Evolutionary conservation across 2,797 vertebrate genomes (phyloP).

Genomic region (Anolis apletophallus): DNA sequence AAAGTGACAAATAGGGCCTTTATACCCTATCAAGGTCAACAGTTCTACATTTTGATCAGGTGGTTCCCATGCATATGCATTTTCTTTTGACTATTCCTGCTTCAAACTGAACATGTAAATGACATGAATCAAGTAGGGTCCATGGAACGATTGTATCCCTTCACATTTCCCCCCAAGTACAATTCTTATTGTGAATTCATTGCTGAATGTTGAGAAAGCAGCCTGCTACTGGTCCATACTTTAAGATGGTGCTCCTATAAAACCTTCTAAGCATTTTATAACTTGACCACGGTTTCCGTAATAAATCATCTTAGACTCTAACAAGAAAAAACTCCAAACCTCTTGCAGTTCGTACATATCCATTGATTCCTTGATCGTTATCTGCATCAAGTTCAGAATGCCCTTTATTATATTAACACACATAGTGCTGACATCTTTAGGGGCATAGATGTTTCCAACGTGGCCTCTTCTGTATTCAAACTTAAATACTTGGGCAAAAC

Average conservation of each 20-base stretch:
- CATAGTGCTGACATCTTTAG: slow-evolving; percentile 76
- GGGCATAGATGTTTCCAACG: slow-evolving; percentile 78
- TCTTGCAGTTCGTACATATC: slow-evolving; percentile 78
- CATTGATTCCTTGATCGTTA: slow-evolving; percentile 86
- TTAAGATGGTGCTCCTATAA: neutral
- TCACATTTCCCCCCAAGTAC: too few species aligned
- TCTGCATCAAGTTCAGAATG: slow-evolving; percentile 79
- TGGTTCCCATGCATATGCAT: too few species aligned
- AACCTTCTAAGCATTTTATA: slow-evolving; percentile 19
- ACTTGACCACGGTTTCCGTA: neutral
- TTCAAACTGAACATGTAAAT: neutral
- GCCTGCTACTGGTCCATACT: neutral
- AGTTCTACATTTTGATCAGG: neutral
- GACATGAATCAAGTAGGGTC: neutral
- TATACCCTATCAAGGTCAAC: neutral
- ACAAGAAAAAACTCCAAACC: slow-evolving; percentile 51
- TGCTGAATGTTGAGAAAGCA: neutral
- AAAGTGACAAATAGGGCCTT: neutral
- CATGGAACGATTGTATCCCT: too few species aligned
- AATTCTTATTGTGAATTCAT: neutral
- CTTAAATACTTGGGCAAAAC: slow-evolving; percentile 82
- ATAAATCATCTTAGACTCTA: neutral
- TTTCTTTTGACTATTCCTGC: neutral
- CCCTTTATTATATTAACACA: slow-evolving; percentile 87
- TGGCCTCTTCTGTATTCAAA: slow-evolving; percentile 85